phyloP scores from a whole-genome alignment of 2,797 vertebrate species.

The Coranthus polyacanthus region DNA sequence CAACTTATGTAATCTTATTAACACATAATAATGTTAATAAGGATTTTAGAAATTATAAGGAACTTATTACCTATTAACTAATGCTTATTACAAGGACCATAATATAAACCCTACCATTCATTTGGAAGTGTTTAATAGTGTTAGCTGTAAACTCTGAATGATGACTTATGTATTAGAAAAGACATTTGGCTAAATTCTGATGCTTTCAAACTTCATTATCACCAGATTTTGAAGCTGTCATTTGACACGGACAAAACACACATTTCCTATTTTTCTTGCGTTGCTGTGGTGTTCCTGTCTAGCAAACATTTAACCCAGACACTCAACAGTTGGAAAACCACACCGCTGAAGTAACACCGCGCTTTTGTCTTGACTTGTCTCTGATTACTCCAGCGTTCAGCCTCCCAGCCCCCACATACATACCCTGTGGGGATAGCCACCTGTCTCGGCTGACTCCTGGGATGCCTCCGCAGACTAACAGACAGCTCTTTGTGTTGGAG shows the following conservation, averaged over 20 bases:
- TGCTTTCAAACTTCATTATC: neutral
- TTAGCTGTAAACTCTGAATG: too few relatives aligned
- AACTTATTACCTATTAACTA: too few relatives aligned
- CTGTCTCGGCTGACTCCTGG: conserved; percentile 78
- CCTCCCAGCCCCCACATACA: conserved; percentile 74
- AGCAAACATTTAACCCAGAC: conserved; percentile 51
- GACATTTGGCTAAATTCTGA: neutral
- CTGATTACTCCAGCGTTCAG: conserved; percentile 69
- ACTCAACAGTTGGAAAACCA: conserved; percentile 64
- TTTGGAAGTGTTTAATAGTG: too few relatives aligned
- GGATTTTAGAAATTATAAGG: too few relatives aligned
- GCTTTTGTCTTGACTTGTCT: conserved; percentile 80
- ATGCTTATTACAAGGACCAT: too few relatives aligned
- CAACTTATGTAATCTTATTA: too few relatives aligned
- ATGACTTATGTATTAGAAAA: too few relatives aligned
- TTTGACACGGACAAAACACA: neutral
- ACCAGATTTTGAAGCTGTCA: neutral
- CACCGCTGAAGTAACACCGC: conserved; percentile 55
- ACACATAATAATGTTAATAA: too few relatives aligned
- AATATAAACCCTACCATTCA: too few relatives aligned
- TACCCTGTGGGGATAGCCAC: conserved; percentile 82
- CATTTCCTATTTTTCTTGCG: neutral
- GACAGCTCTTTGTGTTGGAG: conserved; percentile 74
- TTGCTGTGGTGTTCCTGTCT: neutral
- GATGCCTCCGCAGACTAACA: conserved; percentile 72